Percentiles rank a stretch among this genome's conserved stretches.
Evolutionary conservation across 1,140 invertebrate species (phyloP).

Genomic region (Neelides sp.): DNA sequence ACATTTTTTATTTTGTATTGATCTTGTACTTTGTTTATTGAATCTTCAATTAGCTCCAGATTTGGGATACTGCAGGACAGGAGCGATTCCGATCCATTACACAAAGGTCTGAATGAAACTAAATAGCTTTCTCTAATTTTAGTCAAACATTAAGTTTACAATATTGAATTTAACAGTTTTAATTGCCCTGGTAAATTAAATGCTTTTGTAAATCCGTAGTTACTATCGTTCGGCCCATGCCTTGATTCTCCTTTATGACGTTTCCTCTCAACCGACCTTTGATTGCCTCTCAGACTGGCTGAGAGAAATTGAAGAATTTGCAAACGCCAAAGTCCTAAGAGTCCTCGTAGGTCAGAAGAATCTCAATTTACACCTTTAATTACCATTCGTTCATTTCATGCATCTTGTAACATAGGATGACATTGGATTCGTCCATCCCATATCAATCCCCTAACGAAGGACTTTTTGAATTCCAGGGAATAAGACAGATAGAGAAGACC

Average conservation of each 20-base stretch:
- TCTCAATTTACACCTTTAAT: not conserved
- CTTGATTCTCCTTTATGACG: conserved; percentile 92
- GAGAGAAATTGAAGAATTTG: conserved; percentile 91
- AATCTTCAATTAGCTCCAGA: conserved; percentile 32
- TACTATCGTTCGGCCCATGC: conserved; percentile 97
- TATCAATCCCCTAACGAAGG: not conserved
- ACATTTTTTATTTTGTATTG: conserved; percentile 2
- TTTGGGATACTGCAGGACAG: conserved; percentile 53
- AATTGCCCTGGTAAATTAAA: too few species aligned
- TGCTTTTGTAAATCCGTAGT: too few species aligned
- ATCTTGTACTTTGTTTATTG: not conserved
- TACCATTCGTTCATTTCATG: not conserved
- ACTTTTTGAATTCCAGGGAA: conserved; percentile 51
- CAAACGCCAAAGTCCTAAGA: conserved; percentile 81
- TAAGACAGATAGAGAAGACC: conserved; percentile 87
- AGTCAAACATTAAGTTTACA: too few species aligned
- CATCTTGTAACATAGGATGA: too few species aligned
- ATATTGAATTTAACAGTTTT: too few species aligned
- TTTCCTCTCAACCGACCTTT: conserved; percentile 92
- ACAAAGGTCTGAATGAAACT: too few species aligned
- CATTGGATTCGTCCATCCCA: too few species aligned
- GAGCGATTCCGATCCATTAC: conserved; percentile 88
- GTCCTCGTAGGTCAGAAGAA: conserved; percentile 69
- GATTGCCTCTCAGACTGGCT: conserved; percentile 92
- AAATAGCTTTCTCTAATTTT: too few species aligned